Conservation (phyloP, 2,888 invertebrate species). For the Dryobota labecula region DNA sequence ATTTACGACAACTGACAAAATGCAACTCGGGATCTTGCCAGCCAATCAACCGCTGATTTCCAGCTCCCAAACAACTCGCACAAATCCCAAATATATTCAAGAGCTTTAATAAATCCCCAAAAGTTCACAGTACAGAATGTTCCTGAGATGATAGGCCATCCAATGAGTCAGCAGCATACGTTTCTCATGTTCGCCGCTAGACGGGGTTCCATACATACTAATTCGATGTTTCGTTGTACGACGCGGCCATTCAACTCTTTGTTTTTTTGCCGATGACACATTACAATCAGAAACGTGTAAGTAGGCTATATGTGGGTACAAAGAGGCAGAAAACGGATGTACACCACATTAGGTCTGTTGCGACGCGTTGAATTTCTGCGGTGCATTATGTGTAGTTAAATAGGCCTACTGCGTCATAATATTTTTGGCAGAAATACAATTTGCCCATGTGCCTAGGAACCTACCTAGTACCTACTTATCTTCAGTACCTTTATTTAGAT, state of each 20-base stretch:
- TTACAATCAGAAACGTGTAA: slow-evolving; percentile 66
- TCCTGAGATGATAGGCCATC: slow-evolving; percentile 51
- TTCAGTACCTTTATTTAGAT: neutral
- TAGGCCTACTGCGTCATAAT: slow-evolving; percentile 31
- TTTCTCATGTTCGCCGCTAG: slow-evolving; percentile 73
- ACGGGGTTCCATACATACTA: slow-evolving; percentile 74
- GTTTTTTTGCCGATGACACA: slow-evolving; percentile 73
- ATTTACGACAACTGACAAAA: neutral
- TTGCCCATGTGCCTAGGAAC: neutral
- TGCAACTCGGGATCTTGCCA: neutral
- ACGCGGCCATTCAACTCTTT: slow-evolving; percentile 73
- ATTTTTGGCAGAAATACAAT: slow-evolving; percentile 10
- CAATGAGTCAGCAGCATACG: slow-evolving; percentile 75
- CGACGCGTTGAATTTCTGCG: slow-evolving; percentile 44
- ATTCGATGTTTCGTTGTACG: slow-evolving; percentile 70
- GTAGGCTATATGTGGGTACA: slow-evolving; percentile 54
- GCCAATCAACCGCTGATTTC: neutral
- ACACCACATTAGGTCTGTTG: slow-evolving; percentile 33
- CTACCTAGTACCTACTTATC: neutral
- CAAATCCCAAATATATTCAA: slow-evolving; percentile 36
- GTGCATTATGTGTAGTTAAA: slow-evolving; percentile 18
- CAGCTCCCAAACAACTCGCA: neutral
- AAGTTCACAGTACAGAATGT: slow-evolving; percentile 38
- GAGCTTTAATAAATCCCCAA: slow-evolving; percentile 21
- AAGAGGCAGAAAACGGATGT: slow-evolving; percentile 60